Evolutionary conservation across 1,140 invertebrate species (phyloP).

Genomic region (Pissodes strobi): DNA sequence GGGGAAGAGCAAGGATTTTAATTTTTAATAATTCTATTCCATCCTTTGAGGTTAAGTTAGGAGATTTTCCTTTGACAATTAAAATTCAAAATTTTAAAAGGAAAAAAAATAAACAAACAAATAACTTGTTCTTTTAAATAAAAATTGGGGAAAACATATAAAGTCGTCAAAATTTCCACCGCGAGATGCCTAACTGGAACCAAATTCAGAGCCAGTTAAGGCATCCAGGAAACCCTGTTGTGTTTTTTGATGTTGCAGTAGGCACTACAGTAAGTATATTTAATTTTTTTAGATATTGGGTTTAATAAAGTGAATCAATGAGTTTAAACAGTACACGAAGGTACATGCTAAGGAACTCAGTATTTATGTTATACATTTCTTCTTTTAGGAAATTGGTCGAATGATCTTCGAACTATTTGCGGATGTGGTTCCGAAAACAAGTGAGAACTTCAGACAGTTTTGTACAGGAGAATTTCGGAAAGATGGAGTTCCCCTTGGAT

Average conservation of each 20-base stretch:
- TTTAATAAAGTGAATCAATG: neutral
- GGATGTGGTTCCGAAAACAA: constrained; percentile 95
- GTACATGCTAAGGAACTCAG: neutral
- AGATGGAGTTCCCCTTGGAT: constrained; percentile 95
- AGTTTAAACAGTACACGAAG: neutral
- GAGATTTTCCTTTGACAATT: too few species aligned
- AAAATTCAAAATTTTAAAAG: too few species aligned
- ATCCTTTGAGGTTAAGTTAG: too few species aligned
- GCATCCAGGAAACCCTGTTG: constrained; percentile 93
- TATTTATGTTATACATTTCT: constrained; percentile 11
- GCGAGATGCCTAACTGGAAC: constrained; percentile 86
- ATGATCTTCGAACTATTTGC: constrained; percentile 97
- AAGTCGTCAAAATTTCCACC: too few species aligned
- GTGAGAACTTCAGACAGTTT: constrained; percentile 98
- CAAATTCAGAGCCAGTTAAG: constrained; percentile 90
- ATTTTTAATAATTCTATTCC: too few species aligned
- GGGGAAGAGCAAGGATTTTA: too few species aligned
- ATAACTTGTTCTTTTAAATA: too few species aligned
- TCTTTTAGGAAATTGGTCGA: constrained; percentile 64
- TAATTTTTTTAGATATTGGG: too few species aligned
- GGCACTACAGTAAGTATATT: constrained; percentile 81
- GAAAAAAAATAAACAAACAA: too few species aligned
- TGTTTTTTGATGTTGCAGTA: constrained; percentile 94
- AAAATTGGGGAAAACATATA: too few species aligned
- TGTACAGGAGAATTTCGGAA: constrained; percentile 93